These are phyloP conservation scores for Drosophila pseudotakahashii DNA, from an alignment of 2,888 invertebrate species.

Conservation along the genomic window DNA sequence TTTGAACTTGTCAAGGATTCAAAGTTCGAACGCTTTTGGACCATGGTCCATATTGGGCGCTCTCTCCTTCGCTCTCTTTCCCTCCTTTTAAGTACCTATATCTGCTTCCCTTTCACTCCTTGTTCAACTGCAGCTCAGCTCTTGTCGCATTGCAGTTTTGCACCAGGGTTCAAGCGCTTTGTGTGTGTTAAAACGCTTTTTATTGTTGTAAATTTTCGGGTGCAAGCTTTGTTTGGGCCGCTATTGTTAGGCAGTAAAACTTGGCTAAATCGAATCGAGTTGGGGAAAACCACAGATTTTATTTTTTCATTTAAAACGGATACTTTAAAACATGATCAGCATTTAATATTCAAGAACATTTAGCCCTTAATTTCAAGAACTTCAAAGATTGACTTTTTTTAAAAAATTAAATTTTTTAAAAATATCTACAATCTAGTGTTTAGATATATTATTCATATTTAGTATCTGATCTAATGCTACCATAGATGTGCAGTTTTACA, in stretches of 20 bases:
- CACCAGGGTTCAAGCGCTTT: conserved; percentile 61
- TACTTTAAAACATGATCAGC: no score
- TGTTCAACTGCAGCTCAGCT: conserved; percentile 41
- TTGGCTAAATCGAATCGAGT: background rate
- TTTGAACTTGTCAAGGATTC: conserved; percentile 49
- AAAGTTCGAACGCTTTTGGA: conserved; percentile 45
- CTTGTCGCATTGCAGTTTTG: conserved; percentile 73
- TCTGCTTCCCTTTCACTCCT: conserved; percentile 14
- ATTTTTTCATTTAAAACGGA: background rate
- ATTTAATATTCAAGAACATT: no score
- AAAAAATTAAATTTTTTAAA: no score
- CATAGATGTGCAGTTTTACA: no score
- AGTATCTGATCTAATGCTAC: no score
- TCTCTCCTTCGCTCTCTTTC: background rate
- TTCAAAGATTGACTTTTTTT: no score
- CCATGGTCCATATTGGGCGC: conserved; percentile 34
- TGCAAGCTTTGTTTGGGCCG: conserved; percentile 25
- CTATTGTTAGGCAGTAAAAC: conserved; percentile 20
- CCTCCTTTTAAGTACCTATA: conserved; percentile 17
- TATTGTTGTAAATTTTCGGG: conserved; percentile 71
- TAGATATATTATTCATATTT: no score
- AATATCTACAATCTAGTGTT: no score
- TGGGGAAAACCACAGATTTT: background rate
- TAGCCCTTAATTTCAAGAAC: no score
- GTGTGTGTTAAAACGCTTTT: conserved; percentile 71